Evolutionary conservation across 2,888 invertebrate genomes (phyloP).

Genomic region (Timandra comae): DNA sequence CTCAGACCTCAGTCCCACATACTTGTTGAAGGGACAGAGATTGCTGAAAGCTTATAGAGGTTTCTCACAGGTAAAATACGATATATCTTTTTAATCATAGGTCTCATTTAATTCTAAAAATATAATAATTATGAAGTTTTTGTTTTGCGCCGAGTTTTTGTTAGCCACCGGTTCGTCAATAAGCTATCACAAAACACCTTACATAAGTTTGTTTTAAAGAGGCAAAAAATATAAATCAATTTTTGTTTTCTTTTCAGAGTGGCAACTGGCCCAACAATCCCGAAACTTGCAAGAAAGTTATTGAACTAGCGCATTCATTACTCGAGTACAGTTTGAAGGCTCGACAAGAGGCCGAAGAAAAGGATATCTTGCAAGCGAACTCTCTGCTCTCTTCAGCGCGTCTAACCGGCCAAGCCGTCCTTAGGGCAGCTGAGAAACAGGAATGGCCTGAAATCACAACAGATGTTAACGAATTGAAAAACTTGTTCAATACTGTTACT

Average conservation of each 20-base stretch:
- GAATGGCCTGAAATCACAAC: conserved; percentile 58
- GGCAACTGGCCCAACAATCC: conserved; percentile 76
- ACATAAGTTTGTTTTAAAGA: too few species aligned
- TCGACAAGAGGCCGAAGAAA: conserved; percentile 55
- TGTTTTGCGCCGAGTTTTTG: too few species aligned
- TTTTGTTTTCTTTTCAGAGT: conserved; percentile 42
- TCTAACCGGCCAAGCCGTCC: conserved; percentile 74
- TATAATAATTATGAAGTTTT: too few species aligned
- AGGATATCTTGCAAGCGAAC: conserved; percentile 68
- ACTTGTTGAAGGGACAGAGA: conserved; percentile 80
- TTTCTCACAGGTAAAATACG: conserved; percentile 79
- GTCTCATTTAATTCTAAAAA: too few species aligned
- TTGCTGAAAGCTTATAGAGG: conserved; percentile 87
- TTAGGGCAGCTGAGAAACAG: conserved; percentile 65
- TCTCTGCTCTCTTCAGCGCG: conserved; percentile 78
- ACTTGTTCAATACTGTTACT: conserved; percentile 43
- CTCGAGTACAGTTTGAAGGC: conserved; percentile 77
- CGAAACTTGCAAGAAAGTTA: conserved; percentile 77
- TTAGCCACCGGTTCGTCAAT: too few species aligned
- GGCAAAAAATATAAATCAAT: too few species aligned
- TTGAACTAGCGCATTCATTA: conserved; percentile 75
- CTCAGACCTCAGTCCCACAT: conserved; percentile 80
- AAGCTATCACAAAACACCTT: too few species aligned
- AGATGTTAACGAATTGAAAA: conserved; percentile 43
- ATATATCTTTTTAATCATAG: too few species aligned